Evolutionary conservation across 53 echinoderm and acorn worm genomes (phyloP).

Genomic region (Hippasteria phrygiana): DNA sequence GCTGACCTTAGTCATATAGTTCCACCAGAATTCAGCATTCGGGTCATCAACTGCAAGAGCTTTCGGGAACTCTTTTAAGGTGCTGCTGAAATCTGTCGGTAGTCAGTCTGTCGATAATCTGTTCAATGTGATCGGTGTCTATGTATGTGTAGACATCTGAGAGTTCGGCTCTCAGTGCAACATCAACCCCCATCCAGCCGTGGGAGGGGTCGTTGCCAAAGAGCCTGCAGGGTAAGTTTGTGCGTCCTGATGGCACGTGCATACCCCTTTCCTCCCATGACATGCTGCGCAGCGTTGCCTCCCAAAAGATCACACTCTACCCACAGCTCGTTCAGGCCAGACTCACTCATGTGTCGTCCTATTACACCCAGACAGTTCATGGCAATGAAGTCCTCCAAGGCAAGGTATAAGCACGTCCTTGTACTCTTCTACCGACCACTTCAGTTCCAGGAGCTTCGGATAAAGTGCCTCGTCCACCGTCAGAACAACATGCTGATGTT

Average conservation of each 20-base stretch:
- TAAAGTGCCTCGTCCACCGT: conserved; percentile 51
- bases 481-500: conserved; percentile 33
- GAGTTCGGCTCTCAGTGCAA: background rate
- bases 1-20: conserved; percentile 44
- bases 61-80: no score
- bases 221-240: conserved; percentile 67
- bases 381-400: conserved; percentile 51
- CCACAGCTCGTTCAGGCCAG: conserved; percentile 36
- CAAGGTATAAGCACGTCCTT: conserved; percentile 18
- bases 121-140: no score
- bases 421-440: conserved; percentile 25
- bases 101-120: no score
- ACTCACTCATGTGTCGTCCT: conserved; percentile 30
- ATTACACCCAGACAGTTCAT: conserved; percentile 34
- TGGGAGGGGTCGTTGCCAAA: conserved; percentile 43
- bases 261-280: conserved; percentile 59
- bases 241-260: conserved; percentile 61
- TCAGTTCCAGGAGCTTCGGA: background rate
- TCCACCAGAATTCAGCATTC: conserved; percentile 34
- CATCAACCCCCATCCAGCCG: background rate
- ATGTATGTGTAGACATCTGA: no score
- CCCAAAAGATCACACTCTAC: conserved; percentile 15
- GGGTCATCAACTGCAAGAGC: background rate
- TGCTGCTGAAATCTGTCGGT: no score
- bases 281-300: conserved; percentile 1